Evolutionary conservation across 2,888 invertebrate species (phyloP).

Genomic region (Hyposoter didymator): DNA sequence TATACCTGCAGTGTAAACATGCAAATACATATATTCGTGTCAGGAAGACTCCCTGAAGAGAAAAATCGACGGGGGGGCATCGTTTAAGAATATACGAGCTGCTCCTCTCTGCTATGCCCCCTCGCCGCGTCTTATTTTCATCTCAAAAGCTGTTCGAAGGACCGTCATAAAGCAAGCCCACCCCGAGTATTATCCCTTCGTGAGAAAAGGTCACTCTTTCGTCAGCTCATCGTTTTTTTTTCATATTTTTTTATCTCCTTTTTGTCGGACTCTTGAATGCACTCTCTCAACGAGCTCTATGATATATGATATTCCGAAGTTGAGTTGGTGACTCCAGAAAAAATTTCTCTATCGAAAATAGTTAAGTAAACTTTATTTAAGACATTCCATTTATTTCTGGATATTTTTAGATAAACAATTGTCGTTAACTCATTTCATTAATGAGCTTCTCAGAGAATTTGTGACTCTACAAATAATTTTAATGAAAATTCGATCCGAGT

Average conservation of each 20-base stretch:
- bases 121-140: conserved; percentile 66
- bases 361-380: background rate
- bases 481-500: background rate
- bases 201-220: conserved; percentile 32
- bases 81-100: conserved; percentile 62
- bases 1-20: conserved; percentile 6
- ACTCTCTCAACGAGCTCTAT: background rate
- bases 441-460: background rate
- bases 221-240: background rate
- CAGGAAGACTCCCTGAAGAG: conserved; percentile 60
- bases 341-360: background rate
- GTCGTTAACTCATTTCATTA: background rate
- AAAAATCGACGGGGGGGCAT: conserved; percentile 66
- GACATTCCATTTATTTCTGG: background rate
- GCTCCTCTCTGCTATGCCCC: background rate
- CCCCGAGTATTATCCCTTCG: conserved; percentile 41
- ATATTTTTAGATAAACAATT: background rate
- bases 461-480: background rate
- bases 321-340: background rate
- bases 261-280: conserved; percentile 33
- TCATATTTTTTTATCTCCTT: background rate
- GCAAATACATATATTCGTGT: conserved; percentile 1
- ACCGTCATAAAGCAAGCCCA: conserved; percentile 63
- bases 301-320: background rate
- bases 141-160: conserved; percentile 69